Percentiles rank a stretch among this genome's conserved stretches.
These are phyloP conservation scores for Patagioenas fasciata DNA, from an alignment of 2,113 vertebrate genomes.

Conservation along the genomic window DNA sequence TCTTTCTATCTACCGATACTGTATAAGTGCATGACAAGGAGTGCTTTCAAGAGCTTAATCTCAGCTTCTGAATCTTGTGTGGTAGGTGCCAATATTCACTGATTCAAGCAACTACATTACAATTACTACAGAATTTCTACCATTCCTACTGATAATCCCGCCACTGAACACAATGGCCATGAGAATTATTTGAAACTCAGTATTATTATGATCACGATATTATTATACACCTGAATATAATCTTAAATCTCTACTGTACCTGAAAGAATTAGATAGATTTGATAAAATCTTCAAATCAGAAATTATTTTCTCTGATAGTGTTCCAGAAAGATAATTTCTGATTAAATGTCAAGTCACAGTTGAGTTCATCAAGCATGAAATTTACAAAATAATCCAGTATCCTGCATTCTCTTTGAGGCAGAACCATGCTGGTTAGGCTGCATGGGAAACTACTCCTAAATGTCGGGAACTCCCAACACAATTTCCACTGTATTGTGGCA, in stretches of 20 bases:
- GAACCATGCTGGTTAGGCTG: neutral
- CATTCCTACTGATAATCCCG: neutral
- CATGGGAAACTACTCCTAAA: neutral
- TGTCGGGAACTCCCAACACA: neutral
- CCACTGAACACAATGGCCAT: neutral
- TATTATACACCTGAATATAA: neutral
- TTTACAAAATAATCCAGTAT: neutral
- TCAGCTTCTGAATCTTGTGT: neutral
- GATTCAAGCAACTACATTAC: neutral
- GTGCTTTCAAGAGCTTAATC: neutral
- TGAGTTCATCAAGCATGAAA: neutral
- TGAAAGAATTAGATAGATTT: neutral
- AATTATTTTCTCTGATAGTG: neutral
- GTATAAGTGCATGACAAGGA: neutral
- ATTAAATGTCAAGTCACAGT: neutral
- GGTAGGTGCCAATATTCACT: neutral
- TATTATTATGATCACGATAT: neutral
- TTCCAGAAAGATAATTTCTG: neutral
- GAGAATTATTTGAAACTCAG: neutral
- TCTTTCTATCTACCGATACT: neutral
- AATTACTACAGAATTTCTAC: neutral
- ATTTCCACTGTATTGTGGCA: neutral
- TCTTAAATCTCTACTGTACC: neutral
- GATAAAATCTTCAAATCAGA: constrained; percentile 7
- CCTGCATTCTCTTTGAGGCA: neutral